These are phyloP conservation scores for Eufriesea mexicana DNA, from an alignment of 1,140 invertebrate genomes.

Conservation along the genomic window DNA sequence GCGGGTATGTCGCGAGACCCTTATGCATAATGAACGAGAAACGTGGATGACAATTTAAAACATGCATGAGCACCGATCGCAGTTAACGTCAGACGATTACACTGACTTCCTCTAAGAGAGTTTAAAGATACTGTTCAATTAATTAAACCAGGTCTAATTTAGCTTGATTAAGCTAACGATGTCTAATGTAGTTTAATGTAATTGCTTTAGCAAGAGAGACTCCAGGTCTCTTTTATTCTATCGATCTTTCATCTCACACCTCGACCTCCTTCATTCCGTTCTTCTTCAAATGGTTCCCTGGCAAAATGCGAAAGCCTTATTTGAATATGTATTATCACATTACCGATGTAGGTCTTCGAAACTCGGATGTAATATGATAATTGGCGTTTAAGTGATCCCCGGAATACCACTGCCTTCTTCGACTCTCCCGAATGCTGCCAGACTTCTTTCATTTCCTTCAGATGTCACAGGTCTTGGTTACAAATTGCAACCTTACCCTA, in stretches of 20 bases:
- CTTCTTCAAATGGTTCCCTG: not conserved
- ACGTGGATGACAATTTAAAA: not conserved
- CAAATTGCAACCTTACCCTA: conserved; percentile 50
- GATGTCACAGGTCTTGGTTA: conserved; percentile 37
- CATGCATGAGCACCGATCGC: not conserved
- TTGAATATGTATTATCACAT: conserved; percentile 46
- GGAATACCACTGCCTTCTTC: conserved; percentile 13
- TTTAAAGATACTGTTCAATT: conserved; percentile 10
- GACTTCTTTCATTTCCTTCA: conserved; percentile 56
- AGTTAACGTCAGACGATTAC: not conserved
- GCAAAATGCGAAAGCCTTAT: conserved; percentile 14
- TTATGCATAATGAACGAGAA: not conserved
- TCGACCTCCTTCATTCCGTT: conserved; percentile 7
- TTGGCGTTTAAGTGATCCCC: conserved; percentile 47
- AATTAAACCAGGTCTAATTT: conserved; percentile 27
- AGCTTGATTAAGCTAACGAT: conserved; percentile 19
- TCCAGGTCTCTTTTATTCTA: conserved; percentile 17
- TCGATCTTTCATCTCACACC: conserved; percentile 31
- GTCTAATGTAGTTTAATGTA: conserved; percentile 32
- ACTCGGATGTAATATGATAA: conserved; percentile 57
- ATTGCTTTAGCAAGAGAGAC: conserved; percentile 12
- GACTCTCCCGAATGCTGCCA: conserved; percentile 26
- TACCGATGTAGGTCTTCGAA: conserved; percentile 24
- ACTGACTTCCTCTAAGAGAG: not conserved
- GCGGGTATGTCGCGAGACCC: not conserved